Base-by-base conservation (phyloP, 92 coral and sea anemone genomes). In the Porites lobata region DNA sequence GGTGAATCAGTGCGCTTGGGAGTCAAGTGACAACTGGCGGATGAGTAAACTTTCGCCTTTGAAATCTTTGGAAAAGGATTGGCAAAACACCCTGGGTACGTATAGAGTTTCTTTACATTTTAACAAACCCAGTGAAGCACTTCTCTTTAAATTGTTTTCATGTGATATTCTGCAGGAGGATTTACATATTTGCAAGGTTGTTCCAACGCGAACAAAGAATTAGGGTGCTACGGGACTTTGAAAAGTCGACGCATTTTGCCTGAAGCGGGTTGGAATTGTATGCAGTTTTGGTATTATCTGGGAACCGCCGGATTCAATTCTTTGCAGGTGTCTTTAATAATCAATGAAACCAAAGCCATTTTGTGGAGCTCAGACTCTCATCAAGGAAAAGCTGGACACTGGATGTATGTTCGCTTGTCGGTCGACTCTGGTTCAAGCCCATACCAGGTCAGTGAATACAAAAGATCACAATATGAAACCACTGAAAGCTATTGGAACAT, bases 1-100 rank as follows among this genome's bases (percentile, higher is more conserved):
- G 52, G 32, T 38, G 43, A 87, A 88, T 73, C 86, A 67, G 50
- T 91, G 96, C 57, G 65, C 69, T n/a, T 93, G 96, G 96, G 68
- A 32, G 43, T 64, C 82, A 9, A 75, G 78, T 24, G 65, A 74
- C 8, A 67, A 57, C 4, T 93, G 96, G 96, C 79, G 65, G 22
- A 63, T 93, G 29, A 91, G 91, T 71, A 89, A 80, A 58, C 62
- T 66, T 75, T 38, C 47, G 1, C 86, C 87, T 8, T 63, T 66
- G 50, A 29, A 26, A 10, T 21, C 15, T 11, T 53, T 47, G 26
- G 18, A 18, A 80, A 54, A 64, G 4, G 88, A 88, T 54, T 88
- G 91, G 91, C 88, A 88, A 61, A 47, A 47, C 19, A 73, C 26
- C 15, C 9, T 7, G 13, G 91, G 91, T 88, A 56, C 18, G 82